Evolutionary conservation across 1,140 invertebrate species (phyloP).

Genomic region (Cephus cinctus): DNA sequence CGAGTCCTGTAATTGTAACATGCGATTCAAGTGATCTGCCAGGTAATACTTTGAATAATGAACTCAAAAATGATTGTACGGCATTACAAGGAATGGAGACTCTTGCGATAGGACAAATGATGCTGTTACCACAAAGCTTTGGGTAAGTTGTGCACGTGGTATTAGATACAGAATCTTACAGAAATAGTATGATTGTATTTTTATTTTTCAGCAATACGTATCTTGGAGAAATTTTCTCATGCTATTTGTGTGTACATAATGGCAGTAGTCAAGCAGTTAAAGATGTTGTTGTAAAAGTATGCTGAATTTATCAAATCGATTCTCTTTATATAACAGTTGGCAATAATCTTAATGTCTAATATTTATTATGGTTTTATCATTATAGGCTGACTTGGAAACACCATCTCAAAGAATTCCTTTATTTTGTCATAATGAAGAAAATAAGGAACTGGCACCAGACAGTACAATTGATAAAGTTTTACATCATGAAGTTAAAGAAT

Average conservation of each 20-base stretch:
- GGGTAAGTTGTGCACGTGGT: conserved; percentile 67
- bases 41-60: conserved; percentile 74
- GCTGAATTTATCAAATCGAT: neutral
- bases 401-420: conserved; percentile 81
- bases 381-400: conserved; percentile 88
- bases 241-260: conserved; percentile 96
- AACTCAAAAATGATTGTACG: conserved; percentile 75
- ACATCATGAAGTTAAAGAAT: conserved; percentile 97
- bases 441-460: conserved; percentile 72
- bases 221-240: conserved; percentile 95
- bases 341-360: conserved; percentile 14
- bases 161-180: neutral
- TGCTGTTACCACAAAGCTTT: conserved; percentile 93
- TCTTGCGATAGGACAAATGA: conserved; percentile 81
- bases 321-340: conserved; percentile 12
- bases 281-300: conserved; percentile 78
- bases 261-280: conserved; percentile 81
- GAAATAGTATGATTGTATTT: neutral
- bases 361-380: conserved; percentile 15
- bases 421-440: conserved; percentile 64
- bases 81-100: conserved; percentile 77
- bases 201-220: conserved; percentile 70
- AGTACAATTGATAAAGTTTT: conserved; percentile 92
- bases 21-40: conserved; percentile 84
- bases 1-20: conserved; percentile 74